These are phyloP conservation scores for Catharus fuscescens DNA, from an alignment of 2,113 vertebrate genomes.

Conservation along the genomic window DNA sequence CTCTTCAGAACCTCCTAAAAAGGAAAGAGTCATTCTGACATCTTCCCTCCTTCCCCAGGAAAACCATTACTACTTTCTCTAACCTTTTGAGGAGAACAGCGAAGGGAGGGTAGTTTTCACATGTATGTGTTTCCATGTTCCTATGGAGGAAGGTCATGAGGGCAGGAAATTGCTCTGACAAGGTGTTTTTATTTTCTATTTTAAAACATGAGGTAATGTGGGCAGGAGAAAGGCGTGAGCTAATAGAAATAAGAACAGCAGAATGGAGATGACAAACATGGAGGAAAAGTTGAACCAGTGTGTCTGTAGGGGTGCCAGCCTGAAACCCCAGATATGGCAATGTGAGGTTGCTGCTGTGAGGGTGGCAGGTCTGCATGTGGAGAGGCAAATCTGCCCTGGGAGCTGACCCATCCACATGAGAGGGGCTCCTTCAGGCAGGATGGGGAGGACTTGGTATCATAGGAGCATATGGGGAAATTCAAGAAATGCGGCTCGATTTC, in stretches of 20 bases:
- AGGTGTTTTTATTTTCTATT: not conserved
- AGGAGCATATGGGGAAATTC: not conserved
- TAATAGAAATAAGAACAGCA: not conserved
- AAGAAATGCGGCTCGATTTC: fast-evolving
- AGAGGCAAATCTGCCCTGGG: not conserved
- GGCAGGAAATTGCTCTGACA: not conserved
- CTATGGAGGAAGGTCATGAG: not conserved
- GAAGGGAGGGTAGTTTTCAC: not conserved
- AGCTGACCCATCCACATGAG: not conserved
- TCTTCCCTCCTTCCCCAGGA: not conserved
- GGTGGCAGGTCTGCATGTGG: not conserved
- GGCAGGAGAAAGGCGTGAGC: not conserved
- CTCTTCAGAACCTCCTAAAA: not conserved
- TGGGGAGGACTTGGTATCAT: not conserved
- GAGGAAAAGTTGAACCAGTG: not conserved
- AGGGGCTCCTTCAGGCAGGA: not conserved
- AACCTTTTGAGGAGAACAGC: not conserved
- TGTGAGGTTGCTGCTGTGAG: fast-evolving
- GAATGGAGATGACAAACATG: not conserved
- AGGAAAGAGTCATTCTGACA: not conserved
- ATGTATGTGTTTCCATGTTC: not conserved
- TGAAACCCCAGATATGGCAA: not conserved
- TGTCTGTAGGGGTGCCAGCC: not conserved
- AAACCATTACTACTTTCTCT: not conserved
- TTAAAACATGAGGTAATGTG: not conserved